Evolutionary conservation across 2,113 vertebrate species (phyloP), one percentile per base, ranked within the genome.

Genomic region (Coracopsis vasa): DNA sequence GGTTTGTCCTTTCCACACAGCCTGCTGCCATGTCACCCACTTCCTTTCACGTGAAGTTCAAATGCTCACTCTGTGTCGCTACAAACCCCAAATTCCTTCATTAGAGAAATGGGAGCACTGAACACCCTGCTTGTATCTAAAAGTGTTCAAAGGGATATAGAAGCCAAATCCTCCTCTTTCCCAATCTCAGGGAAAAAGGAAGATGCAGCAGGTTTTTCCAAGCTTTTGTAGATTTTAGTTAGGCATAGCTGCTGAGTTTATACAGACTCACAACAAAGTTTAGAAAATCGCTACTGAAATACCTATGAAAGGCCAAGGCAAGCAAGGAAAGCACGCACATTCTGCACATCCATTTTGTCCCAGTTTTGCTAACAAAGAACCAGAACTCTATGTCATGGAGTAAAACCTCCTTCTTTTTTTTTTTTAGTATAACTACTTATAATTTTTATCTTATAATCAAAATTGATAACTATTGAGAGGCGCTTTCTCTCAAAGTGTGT

Each of bases 61-160:
- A 62, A 64, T 1, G 3, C 33, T 1, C 0, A 23, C 27, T 88
- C 29, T 35, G 0, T 23, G 71, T 24, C 44, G 20, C 39, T 51
- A n/a, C 7, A 60, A 85, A 90, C 50, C 15, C 47, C 45, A 8
- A 72, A 69, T 6, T 67, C 47, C 70, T 81, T 7, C 29, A 7
- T 39, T 9, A 56, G 23, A n/a, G 27, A 72, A 94, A 47, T 4
- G 33, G 29, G 4, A 83, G 20, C 58, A 69, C 17, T 47, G 50
- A 78, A 80, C 4, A 42, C 3, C 16, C 19, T 17, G 18, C n/a
- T 53, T 23, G 4, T 25, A 45, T 2, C 31, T 37, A 16, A 31
- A 44, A 62, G 11, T 37, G 42, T 28, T 61, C 35, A 62, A 50
- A 60, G 25, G 23, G 17, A 61, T 8, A 60, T 0, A 73, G 28